Percentiles rank a stretch among this genome's conserved stretches.
phyloP scores from a whole-genome alignment of 2,113 vertebrate species.

The Genyomyrus donnyi region DNA sequence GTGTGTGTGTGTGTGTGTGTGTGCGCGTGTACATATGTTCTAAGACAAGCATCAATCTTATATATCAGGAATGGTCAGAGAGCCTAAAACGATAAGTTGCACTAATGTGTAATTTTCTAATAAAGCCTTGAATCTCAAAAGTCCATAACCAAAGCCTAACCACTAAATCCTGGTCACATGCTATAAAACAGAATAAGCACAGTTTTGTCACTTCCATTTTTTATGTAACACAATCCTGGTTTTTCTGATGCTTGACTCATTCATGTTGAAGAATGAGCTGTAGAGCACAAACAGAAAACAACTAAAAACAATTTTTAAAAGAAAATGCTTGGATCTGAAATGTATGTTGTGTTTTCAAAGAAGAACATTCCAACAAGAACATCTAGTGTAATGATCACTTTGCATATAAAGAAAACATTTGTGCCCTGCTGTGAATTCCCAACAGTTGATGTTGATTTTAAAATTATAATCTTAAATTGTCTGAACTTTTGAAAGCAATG shows the following conservation, averaged over 20 bases:
- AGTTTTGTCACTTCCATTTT: constrained; percentile 29
- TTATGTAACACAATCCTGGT: constrained; percentile 16
- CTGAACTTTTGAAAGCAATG: background rate
- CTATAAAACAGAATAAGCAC: constrained; percentile 20
- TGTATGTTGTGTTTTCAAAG: background rate
- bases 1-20: too few species aligned
- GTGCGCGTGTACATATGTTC: background rate
- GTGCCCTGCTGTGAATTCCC: background rate
- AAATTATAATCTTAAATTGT: background rate
- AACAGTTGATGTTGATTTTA: background rate
- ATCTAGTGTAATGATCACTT: background rate
- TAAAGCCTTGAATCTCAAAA: constrained; percentile 8
- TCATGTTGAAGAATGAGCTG: constrained; percentile 23
- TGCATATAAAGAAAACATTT: background rate
- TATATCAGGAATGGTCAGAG: background rate
- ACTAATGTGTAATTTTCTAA: constrained; percentile 19
- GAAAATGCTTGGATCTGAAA: constrained; percentile 10
- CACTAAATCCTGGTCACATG: constrained; percentile 20
- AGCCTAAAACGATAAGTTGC: background rate
- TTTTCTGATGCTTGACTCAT: constrained; percentile 4
- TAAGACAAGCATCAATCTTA: background rate
- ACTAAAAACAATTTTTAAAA: constrained; percentile 4
- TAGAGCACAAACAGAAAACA: background rate
- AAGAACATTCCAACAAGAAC: background rate
- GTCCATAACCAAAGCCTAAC: constrained; percentile 17